phyloP scores from a whole-genome alignment of 2,113 vertebrate genomes.

The Erythrocercus mccallii region DNA sequence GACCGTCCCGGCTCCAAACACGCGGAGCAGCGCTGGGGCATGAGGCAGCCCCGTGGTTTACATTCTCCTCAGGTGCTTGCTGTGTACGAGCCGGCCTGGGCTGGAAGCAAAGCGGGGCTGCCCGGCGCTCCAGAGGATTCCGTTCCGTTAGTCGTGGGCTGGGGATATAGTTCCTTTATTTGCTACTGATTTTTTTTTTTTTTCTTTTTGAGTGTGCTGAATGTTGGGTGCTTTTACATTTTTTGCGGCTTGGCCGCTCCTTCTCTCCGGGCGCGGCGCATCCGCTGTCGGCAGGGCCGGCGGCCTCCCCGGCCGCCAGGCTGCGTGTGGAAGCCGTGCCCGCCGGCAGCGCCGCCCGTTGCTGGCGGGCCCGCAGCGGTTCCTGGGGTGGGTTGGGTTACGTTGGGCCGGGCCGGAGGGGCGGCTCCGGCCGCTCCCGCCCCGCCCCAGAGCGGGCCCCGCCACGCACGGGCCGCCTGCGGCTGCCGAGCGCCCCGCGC shows the following conservation, averaged over 20 bases:
- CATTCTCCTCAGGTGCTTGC: not conserved
- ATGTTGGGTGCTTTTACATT: not conserved
- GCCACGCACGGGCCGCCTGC: not conserved
- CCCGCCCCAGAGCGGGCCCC: too few relatives aligned
- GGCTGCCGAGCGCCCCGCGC: rapidly evolving
- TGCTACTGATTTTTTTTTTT: not conserved
- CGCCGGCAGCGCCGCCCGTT: too few relatives aligned
- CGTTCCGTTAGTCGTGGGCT: not conserved
- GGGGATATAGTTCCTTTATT: not conserved
- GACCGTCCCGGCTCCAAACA: rapidly evolving
- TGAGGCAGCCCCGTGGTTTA: rapidly evolving
- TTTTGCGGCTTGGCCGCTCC: too few relatives aligned
- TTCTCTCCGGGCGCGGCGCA: not conserved
- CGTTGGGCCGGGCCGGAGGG: too few relatives aligned
- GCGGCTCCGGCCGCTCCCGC: too few relatives aligned
- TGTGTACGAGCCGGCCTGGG: rapidly evolving
- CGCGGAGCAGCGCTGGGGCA: not conserved
- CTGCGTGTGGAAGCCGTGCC: not conserved
- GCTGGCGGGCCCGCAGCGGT: rapidly evolving
- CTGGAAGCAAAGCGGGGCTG: not conserved
- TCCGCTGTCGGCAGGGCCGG: not conserved
- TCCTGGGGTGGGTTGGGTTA: not conserved
- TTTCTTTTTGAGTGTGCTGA: too few relatives aligned
- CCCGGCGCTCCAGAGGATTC: not conserved
- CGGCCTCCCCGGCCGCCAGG: not conserved